Conservation (phyloP, 2,797 vertebrate species). For the Diplodus puntazzo region DNA sequence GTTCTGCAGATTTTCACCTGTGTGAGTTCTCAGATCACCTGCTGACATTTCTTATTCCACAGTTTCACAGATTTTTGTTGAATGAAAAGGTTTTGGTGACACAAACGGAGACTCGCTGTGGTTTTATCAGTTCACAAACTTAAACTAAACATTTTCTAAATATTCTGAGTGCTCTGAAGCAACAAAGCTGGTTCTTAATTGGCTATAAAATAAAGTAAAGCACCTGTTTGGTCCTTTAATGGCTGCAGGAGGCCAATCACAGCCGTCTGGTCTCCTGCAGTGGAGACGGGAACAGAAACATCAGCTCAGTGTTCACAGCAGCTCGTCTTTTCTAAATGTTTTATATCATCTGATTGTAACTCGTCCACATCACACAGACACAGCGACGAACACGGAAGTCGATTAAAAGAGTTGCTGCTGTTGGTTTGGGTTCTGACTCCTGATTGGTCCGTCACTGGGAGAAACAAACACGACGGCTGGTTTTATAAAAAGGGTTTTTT, state of each 20-base stretch:
- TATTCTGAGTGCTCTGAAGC: background rate
- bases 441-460: conserved; percentile 5
- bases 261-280: background rate
- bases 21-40: too few relatives aligned
- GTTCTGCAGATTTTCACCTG: too few relatives aligned
- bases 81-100: too few relatives aligned
- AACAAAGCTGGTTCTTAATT: background rate
- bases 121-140: background rate
- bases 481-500: conserved; percentile 51
- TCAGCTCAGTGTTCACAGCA: background rate
- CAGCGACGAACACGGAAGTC: background rate
- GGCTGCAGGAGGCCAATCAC: background rate
- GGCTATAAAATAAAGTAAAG: background rate
- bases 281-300: background rate
- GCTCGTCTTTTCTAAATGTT: background rate
- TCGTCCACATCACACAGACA: background rate
- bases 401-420: background rate
- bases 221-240: background rate
- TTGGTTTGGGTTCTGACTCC: background rate
- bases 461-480: background rate
- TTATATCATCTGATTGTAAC: background rate
- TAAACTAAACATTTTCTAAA: background rate
- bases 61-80: too few relatives aligned
- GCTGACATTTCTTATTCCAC: too few relatives aligned
- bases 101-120: background rate